Percentiles rank a stretch among this genome's conserved stretches.
These are phyloP conservation scores for Charadrius vociferus DNA, from an alignment of 2,113 vertebrate species.

Conservation along the genomic window DNA sequence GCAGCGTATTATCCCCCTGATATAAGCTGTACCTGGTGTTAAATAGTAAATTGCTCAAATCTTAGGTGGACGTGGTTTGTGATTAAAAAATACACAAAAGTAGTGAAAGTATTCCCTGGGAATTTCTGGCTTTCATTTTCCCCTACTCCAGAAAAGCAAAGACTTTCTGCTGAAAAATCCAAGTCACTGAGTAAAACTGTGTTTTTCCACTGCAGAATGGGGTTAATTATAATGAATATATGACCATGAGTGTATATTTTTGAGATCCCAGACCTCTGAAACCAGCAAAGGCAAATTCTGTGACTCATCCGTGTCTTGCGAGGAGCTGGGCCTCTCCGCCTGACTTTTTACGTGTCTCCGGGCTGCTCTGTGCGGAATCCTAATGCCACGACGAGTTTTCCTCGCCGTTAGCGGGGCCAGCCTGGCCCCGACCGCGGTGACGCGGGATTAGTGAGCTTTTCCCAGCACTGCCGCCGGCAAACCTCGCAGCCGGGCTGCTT, in stretches of 20 bases:
- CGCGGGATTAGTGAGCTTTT: neutral
- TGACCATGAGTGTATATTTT: neutral
- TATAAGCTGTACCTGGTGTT: neutral
- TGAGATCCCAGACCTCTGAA: neutral
- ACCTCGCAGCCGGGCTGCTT: neutral
- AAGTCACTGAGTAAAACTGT: neutral
- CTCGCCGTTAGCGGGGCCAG: neutral
- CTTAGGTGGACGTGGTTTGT: neutral
- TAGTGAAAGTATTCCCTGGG: neutral
- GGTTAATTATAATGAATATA: neutral
- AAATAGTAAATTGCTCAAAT: neutral
- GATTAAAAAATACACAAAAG: neutral
- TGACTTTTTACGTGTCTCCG: neutral
- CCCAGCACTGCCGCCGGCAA: neutral
- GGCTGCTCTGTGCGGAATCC: neutral
- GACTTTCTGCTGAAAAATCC: neutral
- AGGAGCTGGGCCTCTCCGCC: neutral
- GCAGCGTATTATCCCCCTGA: neutral
- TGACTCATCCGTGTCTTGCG: no score
- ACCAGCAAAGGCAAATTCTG: neutral
- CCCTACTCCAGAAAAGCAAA: neutral
- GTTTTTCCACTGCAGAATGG: neutral
- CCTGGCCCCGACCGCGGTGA: accelerated
- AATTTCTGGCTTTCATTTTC: neutral
- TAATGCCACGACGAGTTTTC: accelerated